phyloP scores from a whole-genome alignment of 1,140 invertebrate species.

The Arion vulgaris region DNA sequence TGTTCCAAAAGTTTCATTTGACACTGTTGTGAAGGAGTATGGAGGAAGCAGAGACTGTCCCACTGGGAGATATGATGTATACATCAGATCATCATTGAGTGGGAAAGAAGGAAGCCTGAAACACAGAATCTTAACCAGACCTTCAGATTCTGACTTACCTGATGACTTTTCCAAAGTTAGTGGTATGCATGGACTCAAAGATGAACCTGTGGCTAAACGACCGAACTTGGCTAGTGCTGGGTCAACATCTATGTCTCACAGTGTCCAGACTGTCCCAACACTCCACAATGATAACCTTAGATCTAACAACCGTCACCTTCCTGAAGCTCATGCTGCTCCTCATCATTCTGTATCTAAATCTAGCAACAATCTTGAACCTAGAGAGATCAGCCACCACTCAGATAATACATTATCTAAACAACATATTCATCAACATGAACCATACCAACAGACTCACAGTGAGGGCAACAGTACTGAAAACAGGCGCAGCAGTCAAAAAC shows the following conservation, averaged over 20 bases:
- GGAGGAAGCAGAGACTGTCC: conserved; percentile 26
- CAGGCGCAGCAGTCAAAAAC: not conserved
- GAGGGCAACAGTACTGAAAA: not conserved
- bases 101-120: conserved; percentile 72
- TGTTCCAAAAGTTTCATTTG: conserved; percentile 35
- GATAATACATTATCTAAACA: not conserved
- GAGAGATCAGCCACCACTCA: not conserved
- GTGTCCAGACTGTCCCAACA: not conserved
- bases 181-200: conserved; percentile 19
- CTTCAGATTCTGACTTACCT: conserved; percentile 55
- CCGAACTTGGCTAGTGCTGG: conserved; percentile 41
- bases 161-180: not conserved
- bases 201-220: conserved; percentile 58
- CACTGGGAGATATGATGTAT: not conserved
- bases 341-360: not conserved
- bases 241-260: conserved; percentile 6
- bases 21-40: conserved; percentile 36
- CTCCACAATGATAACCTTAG: not conserved
- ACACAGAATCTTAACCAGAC: conserved; percentile 70
- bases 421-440: not conserved
- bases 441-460: not conserved
- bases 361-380: not conserved
- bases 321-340: not conserved
- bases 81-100: conserved; percentile 45
- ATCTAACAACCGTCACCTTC: not conserved